These are phyloP conservation scores for Ophioderma brevispina DNA, from an alignment of 35 echinoderm and acorn worm genomes.

Conservation along the genomic window DNA sequence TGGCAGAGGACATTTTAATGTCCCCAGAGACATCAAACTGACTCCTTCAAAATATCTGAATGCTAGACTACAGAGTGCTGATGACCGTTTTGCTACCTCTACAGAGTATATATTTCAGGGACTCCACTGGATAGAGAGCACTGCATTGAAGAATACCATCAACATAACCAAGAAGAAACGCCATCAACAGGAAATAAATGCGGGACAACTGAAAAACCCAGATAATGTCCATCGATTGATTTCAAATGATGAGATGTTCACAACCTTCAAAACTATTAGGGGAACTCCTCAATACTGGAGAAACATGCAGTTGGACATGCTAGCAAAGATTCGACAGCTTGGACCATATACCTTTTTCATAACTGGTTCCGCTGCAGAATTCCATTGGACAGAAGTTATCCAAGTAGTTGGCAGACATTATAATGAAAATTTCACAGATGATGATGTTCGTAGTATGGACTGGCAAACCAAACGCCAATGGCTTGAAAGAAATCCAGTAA, in stretches of 20 bases:
- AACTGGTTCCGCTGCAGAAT: slow-evolving; percentile 15
- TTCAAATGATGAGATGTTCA: slow-evolving; percentile 8
- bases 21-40: not conserved
- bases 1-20: slow-evolving; percentile 12
- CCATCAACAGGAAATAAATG: not conserved
- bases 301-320: not conserved
- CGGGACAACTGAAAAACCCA: slow-evolving; percentile 10
- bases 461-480: slow-evolving; percentile 4
- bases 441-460: not conserved
- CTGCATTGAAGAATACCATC: not conserved
- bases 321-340: not conserved
- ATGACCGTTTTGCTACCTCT: slow-evolving; percentile 11
- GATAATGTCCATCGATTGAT: not conserved
- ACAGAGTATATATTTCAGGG: not conserved
- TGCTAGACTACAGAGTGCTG: not conserved
- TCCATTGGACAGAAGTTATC: slow-evolving; percentile 15
- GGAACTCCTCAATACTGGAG: slow-evolving; percentile 22
- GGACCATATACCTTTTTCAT: slow-evolving; percentile 1
- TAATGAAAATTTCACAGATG: not conserved
- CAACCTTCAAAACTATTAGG: slow-evolving; percentile 9
- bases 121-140: not conserved
- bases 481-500: slow-evolving; percentile 9
- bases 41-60: not conserved
- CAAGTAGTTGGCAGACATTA: not conserved
- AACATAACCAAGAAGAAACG: not conserved